Percentiles rank a stretch among this genome's conserved stretches.
Conservation (phyloP, 2,113 vertebrate genomes). For the Vicugna pacos region DNA sequence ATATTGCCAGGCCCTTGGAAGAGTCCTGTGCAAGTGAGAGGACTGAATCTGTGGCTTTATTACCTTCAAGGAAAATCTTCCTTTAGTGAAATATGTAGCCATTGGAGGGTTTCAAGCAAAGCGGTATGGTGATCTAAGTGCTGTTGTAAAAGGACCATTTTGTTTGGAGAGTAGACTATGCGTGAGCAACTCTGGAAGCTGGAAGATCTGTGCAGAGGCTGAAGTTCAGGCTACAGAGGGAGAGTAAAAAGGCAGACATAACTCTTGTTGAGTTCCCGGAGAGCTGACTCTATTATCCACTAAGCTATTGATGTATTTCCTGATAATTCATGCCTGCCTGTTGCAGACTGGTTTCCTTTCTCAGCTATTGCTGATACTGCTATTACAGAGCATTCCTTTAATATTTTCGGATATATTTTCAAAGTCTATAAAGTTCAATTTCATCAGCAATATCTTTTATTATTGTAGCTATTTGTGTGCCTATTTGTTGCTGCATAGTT, state of each 20-base stretch:
- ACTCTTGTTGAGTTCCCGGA: slow-evolving; percentile 56
- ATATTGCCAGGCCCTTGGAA: neutral
- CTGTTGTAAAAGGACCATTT: neutral
- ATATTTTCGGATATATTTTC: slow-evolving; percentile 3
- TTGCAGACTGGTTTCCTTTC: slow-evolving; percentile 29
- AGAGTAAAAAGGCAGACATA: slow-evolving; percentile 46
- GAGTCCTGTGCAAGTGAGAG: neutral
- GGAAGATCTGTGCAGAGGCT: neutral
- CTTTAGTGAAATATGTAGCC: neutral
- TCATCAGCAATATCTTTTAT: neutral
- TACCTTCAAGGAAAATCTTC: neutral
- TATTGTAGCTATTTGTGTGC: neutral
- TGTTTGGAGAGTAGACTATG: neutral
- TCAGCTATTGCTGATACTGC: slow-evolving; percentile 37
- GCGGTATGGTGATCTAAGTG: neutral
- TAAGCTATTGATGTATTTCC: slow-evolving; percentile 51
- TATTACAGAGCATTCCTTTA: neutral
- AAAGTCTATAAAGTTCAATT: slow-evolving; percentile 37
- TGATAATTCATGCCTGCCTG: slow-evolving; percentile 36
- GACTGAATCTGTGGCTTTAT: neutral
- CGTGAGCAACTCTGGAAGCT: neutral
- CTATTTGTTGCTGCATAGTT: neutral
- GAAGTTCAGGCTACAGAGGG: neutral
- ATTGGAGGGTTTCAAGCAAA: neutral
- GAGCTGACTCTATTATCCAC: neutral